phyloP scores from a whole-genome alignment of 2,888 invertebrate species.

The Cephonodes hylas region DNA sequence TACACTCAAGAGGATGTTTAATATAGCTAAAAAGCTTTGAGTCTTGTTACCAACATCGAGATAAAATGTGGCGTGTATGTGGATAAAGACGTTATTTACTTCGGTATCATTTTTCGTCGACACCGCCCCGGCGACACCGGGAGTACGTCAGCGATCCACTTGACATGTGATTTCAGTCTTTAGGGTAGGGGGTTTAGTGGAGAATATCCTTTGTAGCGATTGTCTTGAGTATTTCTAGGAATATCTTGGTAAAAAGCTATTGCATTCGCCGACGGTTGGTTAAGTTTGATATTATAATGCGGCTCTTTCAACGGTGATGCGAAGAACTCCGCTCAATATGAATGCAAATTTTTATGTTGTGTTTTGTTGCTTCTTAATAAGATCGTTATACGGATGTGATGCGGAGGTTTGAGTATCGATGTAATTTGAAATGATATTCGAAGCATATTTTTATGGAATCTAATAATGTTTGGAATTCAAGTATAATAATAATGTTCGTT shows the following conservation, averaged over 20 bases:
- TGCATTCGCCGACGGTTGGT: conserved; percentile 31
- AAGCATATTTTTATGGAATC: not conserved
- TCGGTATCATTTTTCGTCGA: conserved; percentile 54
- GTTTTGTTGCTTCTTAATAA: conserved; percentile 7
- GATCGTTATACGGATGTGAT: not conserved
- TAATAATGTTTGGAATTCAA: too few relatives aligned
- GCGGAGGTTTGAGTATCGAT: not conserved
- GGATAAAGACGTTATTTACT: conserved; percentile 56
- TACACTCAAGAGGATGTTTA: conserved; percentile 41
- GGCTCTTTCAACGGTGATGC: conserved; percentile 25
- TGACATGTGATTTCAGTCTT: conserved; percentile 35
- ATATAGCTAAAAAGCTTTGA: conserved; percentile 37
- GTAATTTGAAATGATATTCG: not conserved
- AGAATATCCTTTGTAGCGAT: conserved; percentile 27
- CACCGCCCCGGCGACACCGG: not conserved
- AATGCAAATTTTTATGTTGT: conserved; percentile 21
- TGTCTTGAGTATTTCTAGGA: conserved; percentile 34
- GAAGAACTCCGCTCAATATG: conserved; percentile 20
- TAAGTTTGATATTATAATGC: conserved; percentile 36
- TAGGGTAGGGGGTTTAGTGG: conserved; percentile 29
- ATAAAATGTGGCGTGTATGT: conserved; percentile 27
- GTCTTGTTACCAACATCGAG: conserved; percentile 37
- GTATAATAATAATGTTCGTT: too few relatives aligned
- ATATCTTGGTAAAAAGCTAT: conserved; percentile 36
- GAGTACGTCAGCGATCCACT: not conserved